These are phyloP conservation scores for Herpailurus yagouaroundi DNA, from an alignment of 2,113 vertebrate species.

Conservation along the genomic window DNA sequence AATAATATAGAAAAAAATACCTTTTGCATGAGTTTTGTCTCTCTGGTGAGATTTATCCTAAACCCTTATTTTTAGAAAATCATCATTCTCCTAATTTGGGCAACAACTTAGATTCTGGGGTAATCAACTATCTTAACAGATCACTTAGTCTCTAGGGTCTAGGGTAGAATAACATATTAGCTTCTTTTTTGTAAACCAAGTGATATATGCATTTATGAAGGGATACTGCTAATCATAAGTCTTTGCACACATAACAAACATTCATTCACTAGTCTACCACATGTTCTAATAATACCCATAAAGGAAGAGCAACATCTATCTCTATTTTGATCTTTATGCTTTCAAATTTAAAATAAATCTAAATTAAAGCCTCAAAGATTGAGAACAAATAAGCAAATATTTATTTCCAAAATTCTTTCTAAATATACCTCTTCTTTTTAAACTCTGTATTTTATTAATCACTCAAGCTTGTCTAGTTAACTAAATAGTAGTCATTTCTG, in stretches of 20 bases:
- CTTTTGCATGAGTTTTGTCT: neutral
- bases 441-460: neutral
- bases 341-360: neutral
- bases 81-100: neutral
- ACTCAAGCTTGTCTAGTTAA: neutral
- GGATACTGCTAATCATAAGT: neutral
- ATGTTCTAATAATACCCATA: neutral
- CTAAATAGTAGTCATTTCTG: neutral
- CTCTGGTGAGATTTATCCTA: neutral
- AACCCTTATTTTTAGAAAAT: neutral
- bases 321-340: neutral
- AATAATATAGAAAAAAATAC: constrained; percentile 1
- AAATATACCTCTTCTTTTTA: neutral
- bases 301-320: neutral
- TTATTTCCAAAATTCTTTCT: neutral
- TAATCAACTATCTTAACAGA: neutral
- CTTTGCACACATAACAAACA: neutral
- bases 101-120: neutral
- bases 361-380: neutral
- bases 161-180: neutral
- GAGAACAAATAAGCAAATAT: neutral
- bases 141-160: neutral
- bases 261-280: neutral
- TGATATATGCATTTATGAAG: neutral
- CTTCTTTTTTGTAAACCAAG: constrained; percentile 14